These are phyloP conservation scores for Brachionus plicatilis DNA, from an alignment of 1,140 invertebrate species.

Conservation along the genomic window DNA sequence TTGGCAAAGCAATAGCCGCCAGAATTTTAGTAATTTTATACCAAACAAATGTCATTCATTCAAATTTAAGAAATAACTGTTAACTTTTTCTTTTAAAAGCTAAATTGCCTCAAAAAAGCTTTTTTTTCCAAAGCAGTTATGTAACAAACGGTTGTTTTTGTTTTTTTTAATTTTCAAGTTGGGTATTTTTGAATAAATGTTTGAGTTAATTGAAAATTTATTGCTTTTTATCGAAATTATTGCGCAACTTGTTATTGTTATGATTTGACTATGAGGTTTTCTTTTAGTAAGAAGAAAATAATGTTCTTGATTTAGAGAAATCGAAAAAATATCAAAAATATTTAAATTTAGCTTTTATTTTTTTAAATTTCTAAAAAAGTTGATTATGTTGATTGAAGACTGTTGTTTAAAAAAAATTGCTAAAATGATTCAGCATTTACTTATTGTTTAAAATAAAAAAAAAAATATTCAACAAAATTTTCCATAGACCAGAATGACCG, in stretches of 20 bases:
- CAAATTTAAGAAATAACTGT: neutral
- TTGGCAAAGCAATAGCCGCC: neutral
- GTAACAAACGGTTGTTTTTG: neutral
- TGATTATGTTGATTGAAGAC: neutral
- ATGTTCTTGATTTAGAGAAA: neutral
- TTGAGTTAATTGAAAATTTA: conserved; percentile 8
- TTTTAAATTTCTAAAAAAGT: neutral
- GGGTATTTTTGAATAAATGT: neutral
- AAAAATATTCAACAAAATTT: neutral
- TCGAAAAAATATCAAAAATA: neutral
- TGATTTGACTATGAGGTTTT: neutral
- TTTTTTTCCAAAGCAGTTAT: neutral
- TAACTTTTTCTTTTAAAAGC: neutral
- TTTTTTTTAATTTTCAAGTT: neutral
- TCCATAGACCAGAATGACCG: neutral
- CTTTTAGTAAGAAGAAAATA: neutral
- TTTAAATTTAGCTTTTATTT: neutral
- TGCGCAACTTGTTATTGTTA: conserved; percentile 18
- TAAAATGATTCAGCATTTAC: neutral
- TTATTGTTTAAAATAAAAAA: neutral
- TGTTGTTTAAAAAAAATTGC: neutral
- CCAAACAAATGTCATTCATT: conserved; percentile 19
- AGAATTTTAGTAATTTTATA: neutral
- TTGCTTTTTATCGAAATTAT: conserved; percentile 3
- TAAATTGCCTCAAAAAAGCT: neutral